A percentile compares a stretch with the other conserved stretches of the same genome.
These are phyloP conservation scores for Clarias laeviceps DNA, from an alignment of 2,797 vertebrate genomes.

Conservation along the genomic window DNA sequence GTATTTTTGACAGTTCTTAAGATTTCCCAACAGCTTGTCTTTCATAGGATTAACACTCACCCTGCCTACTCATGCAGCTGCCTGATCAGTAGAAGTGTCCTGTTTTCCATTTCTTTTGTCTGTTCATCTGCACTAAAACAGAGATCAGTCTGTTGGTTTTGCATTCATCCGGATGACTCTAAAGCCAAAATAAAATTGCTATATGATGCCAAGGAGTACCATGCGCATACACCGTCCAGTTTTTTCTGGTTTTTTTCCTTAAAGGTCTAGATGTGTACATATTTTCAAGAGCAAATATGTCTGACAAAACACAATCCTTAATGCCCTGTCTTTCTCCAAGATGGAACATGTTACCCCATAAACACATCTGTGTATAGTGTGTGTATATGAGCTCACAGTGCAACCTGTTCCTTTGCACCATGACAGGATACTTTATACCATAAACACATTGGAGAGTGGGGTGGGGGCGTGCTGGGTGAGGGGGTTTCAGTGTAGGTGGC, in stretches of 20 bases:
- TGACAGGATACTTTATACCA: conserved; percentile 49
- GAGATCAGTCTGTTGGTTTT: neutral
- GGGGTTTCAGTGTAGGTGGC: neutral
- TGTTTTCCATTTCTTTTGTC: neutral
- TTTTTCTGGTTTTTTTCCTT: neutral
- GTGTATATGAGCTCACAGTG: conserved; percentile 6
- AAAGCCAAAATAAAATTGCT: neutral
- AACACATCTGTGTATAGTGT: conserved; percentile 17
- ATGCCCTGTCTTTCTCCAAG: neutral
- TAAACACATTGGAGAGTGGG: conserved; percentile 47
- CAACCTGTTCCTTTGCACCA: conserved; percentile 37
- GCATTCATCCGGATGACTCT: neutral
- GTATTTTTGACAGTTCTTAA: neutral
- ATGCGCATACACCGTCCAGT: too few relatives aligned
- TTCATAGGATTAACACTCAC: too few relatives aligned
- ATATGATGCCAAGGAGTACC: neutral
- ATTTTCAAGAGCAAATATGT: conserved; percentile 20
- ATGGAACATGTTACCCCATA: conserved; percentile 4
- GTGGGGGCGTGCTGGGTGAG: conserved; percentile 22
- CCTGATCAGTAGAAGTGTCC: neutral
- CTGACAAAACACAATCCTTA: conserved; percentile 30
- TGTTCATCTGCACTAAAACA: neutral
- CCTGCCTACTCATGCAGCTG: neutral
- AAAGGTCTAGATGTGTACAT: conserved; percentile 5
- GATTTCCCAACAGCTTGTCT: neutral